phyloP scores from a whole-genome alignment of 2,797 vertebrate species.

The Mus caroli region DNA sequence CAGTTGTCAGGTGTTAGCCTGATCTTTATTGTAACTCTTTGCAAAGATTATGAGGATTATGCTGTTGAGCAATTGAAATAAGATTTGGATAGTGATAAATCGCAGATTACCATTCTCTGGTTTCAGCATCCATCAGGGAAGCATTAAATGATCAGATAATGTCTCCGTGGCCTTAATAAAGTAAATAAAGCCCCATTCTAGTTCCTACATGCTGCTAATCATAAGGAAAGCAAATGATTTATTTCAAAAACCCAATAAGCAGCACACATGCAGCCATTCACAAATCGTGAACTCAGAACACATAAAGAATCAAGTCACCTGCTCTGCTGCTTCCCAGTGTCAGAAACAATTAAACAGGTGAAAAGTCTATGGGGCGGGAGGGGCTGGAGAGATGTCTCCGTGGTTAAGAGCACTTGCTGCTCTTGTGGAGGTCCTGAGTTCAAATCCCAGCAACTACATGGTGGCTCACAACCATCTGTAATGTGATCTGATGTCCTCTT shows the following conservation, averaged over 20 bases:
- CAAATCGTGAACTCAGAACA: not conserved
- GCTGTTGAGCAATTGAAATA: constrained; percentile 55
- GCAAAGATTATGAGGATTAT: constrained; percentile 77
- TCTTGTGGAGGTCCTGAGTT: too few relatives aligned
- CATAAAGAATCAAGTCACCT: not conserved
- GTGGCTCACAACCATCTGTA: too few relatives aligned
- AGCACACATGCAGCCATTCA: not conserved
- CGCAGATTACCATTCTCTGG: constrained; percentile 73
- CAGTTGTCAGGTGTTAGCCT: constrained; percentile 79
- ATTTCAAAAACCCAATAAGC: not conserved
- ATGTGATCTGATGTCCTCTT: too few relatives aligned
- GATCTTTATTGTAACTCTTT: constrained; percentile 77
- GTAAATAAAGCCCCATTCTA: constrained; percentile 71
- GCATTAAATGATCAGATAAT: constrained; percentile 83
- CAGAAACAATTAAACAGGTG: not conserved
- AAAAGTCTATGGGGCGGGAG: not conserved
- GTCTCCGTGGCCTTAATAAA: constrained; percentile 78
- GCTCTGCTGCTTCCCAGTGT: not conserved
- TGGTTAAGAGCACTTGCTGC: too few relatives aligned
- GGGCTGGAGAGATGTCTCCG: too few relatives aligned
- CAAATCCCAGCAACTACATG: too few relatives aligned
- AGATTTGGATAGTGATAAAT: constrained; percentile 81
- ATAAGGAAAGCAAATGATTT: constrained; percentile 74
- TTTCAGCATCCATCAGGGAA: constrained; percentile 78
- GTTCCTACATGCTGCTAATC: constrained; percentile 79